Evolutionary conservation across 2,797 vertebrate species (phyloP).

Genomic region (Alca torda): DNA sequence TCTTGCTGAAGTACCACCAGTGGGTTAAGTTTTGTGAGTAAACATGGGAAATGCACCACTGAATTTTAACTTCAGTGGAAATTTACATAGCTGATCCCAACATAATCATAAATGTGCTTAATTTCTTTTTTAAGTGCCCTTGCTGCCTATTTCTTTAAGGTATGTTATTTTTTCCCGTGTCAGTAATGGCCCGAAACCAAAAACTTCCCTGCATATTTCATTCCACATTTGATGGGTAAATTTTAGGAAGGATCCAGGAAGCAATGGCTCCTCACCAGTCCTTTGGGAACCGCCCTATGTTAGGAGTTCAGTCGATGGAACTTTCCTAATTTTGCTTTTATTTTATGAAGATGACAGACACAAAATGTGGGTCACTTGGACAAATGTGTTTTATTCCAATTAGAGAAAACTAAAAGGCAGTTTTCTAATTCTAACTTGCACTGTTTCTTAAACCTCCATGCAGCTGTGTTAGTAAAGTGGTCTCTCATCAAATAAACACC

Average conservation of each 20-base stretch:
- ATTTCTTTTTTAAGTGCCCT: not conserved
- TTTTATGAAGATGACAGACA: not conserved
- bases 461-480: not conserved
- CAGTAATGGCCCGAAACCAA: not conserved
- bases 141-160: not conserved
- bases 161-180: not conserved
- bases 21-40: not conserved
- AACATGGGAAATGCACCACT: not conserved
- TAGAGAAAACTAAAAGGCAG: not conserved
- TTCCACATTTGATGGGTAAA: not conserved
- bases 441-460: not conserved
- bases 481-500: not conserved
- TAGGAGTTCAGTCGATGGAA: not conserved
- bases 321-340: not conserved
- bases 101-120: not conserved
- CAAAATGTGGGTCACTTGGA: not conserved
- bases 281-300: not conserved
- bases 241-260: not conserved
- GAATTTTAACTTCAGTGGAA: not conserved
- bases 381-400: not conserved
- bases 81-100: not conserved
- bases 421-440: conserved; percentile 12
- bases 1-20: not conserved
- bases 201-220: not conserved
- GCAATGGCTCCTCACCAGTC: not conserved